Percentiles rank a stretch among this genome's conserved stretches.
These are phyloP conservation scores for Aphelenchoides avenae DNA, from an alignment of 1,140 invertebrate genomes.

Conservation along the genomic window DNA sequence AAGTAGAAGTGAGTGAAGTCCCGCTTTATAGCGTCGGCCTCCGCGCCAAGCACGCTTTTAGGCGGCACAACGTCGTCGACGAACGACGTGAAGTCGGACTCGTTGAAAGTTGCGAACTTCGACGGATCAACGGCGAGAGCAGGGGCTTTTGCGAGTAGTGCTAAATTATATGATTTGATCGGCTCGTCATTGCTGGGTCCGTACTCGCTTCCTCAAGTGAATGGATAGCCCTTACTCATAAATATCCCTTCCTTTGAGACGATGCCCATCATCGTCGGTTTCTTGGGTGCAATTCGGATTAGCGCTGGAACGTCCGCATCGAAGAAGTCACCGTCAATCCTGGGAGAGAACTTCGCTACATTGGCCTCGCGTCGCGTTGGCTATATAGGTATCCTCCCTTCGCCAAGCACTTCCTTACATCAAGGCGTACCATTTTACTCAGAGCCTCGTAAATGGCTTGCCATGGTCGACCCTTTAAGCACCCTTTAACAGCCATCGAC, in stretches of 20 bases:
- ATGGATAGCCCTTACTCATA: too few relatives aligned
- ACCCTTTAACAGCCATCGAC: too few relatives aligned
- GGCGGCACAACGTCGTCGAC: conserved; percentile 9
- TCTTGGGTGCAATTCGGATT: conserved; percentile 2
- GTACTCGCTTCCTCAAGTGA: too few relatives aligned
- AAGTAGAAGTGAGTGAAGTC: conserved; percentile 9
- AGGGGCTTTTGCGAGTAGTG: conserved; percentile 11
- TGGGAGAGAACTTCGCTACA: conserved; percentile 22
- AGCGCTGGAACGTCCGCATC: conserved; percentile 11
- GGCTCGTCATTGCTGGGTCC: too few relatives aligned
- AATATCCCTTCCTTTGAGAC: conserved; percentile 14
- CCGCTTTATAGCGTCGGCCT: neutral
- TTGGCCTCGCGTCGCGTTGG: too few relatives aligned
- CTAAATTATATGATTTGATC: conserved; percentile 18
- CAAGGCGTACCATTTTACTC: too few relatives aligned
- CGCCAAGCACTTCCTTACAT: too few relatives aligned
- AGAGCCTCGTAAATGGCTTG: too few relatives aligned
- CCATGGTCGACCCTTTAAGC: too few relatives aligned
- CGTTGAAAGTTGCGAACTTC: conserved; percentile 3
- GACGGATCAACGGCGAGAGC: conserved; percentile 3
- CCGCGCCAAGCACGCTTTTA: conserved; percentile 4
- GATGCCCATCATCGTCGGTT: conserved; percentile 25
- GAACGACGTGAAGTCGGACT: conserved; percentile 1
- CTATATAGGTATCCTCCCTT: too few relatives aligned
- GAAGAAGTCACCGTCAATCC: conserved; percentile 27